Base-by-base conservation (phyloP, 2,797 vertebrate genomes). In the Danio aesculapii region DNA sequence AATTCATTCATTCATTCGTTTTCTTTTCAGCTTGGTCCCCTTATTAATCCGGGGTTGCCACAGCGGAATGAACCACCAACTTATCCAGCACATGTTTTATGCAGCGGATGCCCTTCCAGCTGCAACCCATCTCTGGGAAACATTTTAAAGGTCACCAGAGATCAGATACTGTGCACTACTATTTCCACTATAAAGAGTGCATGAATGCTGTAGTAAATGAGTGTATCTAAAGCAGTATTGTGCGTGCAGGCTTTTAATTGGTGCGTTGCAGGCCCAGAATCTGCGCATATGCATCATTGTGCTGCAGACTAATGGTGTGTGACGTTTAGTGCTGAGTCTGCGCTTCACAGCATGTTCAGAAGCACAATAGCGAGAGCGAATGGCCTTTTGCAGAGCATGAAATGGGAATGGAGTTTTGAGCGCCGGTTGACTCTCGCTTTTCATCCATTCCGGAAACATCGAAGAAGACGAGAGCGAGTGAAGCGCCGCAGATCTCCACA, bases 291-390 rank as follows among this genome's bases (percentile, higher is more conserved):
- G 81, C 78, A 63, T 79, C 57, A 80, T 81, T 84, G 81, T 80
- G 75, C 83, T 84, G 50, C 86, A 47, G 75, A 44, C 85, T 81
- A 89, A 85, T 87, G 83, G 78, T 77, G 77, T 74, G 81, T 86
- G 84, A 84, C 71, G 2, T 83, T 61, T 30, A 81, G 52, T 72
- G 71, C 80, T 61, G 19, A 89, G 75, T 88, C 85, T 87, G 88
- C 84, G 68, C 72, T 84, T 83, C 72, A 19, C 44, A 50, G 76
- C 57, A 55, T 76, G 82, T 87, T 70, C 30, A 49, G 47, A 49
- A 75, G 68, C 17, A 53, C 16, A 80, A 76, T 74, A 74, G 47
- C 5, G 53, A 41, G 21, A 76, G 73, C 61, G 81, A 80, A 53
- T 21, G 47, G 53, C 57, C 63, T 77, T 77, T 79, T 63, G 17